Evolutionary conservation across 2,888 invertebrate genomes (phyloP).

Genomic region (Gymnocheta viridis): DNA sequence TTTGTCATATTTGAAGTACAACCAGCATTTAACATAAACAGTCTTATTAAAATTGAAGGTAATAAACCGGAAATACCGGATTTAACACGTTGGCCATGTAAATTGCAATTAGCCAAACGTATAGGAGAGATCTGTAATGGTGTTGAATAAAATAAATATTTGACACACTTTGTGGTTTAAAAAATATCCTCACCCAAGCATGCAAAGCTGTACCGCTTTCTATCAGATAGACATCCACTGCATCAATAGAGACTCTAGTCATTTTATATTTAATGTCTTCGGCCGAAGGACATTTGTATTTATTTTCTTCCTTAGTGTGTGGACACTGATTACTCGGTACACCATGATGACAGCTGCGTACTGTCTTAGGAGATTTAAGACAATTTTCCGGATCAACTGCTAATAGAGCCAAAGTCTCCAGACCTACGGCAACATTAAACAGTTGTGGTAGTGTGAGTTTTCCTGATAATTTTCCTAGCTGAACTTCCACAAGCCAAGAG

Average conservation of each 20-base stretch:
- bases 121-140: constrained; percentile 89
- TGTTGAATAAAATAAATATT: not conserved
- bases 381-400: constrained; percentile 95
- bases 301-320: constrained; percentile 86
- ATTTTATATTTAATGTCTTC: constrained; percentile 96
- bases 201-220: constrained; percentile 94
- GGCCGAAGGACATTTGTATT: constrained; percentile 90
- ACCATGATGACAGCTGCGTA: constrained; percentile 91
- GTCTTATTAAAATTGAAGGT: constrained; percentile 87
- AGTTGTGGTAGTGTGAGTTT: constrained; percentile 94
- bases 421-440: constrained; percentile 91
- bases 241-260: constrained; percentile 93
- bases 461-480: constrained; percentile 95
- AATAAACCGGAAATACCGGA: constrained; percentile 94
- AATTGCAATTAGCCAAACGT: constrained; percentile 94
- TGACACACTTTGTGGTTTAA: too few relatives aligned
- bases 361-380: constrained; percentile 90
- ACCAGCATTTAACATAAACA: constrained; percentile 85
- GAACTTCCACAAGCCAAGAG: constrained; percentile 97
- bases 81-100: constrained; percentile 96
- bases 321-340: constrained; percentile 87
- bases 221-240: constrained; percentile 94
- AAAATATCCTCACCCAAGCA: constrained; percentile 85
- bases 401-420: constrained; percentile 94
- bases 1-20: constrained; percentile 81